These are phyloP conservation scores for Drosophila pseudotakahashii DNA, from an alignment of 2,888 invertebrate genomes.

Conservation along the genomic window DNA sequence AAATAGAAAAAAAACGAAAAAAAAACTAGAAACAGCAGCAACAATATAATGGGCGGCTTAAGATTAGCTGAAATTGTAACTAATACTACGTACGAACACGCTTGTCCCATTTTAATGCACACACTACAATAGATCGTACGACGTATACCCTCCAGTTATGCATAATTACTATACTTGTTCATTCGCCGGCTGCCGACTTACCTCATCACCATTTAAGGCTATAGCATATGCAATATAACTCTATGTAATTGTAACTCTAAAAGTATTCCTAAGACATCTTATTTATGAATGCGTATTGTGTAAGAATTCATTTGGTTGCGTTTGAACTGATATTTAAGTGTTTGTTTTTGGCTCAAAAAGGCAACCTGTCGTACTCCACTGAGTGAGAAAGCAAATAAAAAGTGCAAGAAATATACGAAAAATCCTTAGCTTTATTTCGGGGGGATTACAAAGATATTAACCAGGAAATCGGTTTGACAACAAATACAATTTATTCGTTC, in stretches of 20 bases:
- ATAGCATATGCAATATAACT: conserved; percentile 78
- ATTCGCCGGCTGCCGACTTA: conserved; percentile 74
- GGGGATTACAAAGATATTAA: neutral
- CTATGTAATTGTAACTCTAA: conserved; percentile 42
- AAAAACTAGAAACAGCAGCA: neutral
- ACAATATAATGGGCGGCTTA: conserved; percentile 49
- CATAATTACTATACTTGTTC: conserved; percentile 62
- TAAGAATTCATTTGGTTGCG: conserved; percentile 47
- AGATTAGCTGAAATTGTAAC: conserved; percentile 79
- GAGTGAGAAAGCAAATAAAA: neutral
- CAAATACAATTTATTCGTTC: conserved; percentile 50
- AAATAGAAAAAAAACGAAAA: neutral
- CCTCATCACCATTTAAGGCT: conserved; percentile 82
- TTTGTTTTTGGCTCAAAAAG: conserved; percentile 41
- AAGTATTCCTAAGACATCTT: conserved; percentile 59
- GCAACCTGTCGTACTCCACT: no score
- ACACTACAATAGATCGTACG: neutral
- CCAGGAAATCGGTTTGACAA: conserved; percentile 44
- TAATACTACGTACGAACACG: conserved; percentile 57
- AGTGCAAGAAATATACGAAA: neutral
- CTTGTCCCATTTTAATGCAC: conserved; percentile 48
- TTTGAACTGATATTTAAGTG: conserved; percentile 69
- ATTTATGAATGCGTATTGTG: conserved; percentile 34
- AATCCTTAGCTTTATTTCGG: neutral
- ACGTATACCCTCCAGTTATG: conserved; percentile 27